Evolutionary conservation across 1,140 invertebrate genomes (phyloP).

Genomic region (Asbolus verrucosus): DNA sequence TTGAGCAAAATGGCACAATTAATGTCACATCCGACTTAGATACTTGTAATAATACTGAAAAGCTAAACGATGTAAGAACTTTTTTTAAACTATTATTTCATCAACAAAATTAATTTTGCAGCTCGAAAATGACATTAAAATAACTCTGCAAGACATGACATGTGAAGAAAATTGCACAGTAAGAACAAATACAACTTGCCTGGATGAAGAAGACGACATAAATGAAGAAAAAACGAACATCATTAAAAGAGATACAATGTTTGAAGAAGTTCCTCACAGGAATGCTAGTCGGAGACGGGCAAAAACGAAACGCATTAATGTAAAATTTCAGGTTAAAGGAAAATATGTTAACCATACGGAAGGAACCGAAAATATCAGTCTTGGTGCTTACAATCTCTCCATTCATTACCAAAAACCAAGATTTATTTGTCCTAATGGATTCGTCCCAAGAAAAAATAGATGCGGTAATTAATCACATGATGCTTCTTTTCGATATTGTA

Average conservation of each 20-base stretch:
- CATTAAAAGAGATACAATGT: slow-evolving; percentile 50
- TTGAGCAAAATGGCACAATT: slow-evolving; percentile 54
- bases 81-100: slow-evolving; percentile 17
- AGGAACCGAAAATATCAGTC: slow-evolving; percentile 27
- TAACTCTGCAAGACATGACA: slow-evolving; percentile 46
- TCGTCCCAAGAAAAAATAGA: slow-evolving; percentile 58
- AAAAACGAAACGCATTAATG: slow-evolving; percentile 54
- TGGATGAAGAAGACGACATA: slow-evolving; percentile 51
- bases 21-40: slow-evolving; percentile 48
- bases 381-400: slow-evolving; percentile 47
- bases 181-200: slow-evolving; percentile 62
- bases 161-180: slow-evolving; percentile 54
- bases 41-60: slow-evolving; percentile 52
- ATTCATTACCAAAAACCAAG: slow-evolving; percentile 50
- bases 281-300: slow-evolving; percentile 41
- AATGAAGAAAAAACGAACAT: slow-evolving; percentile 58
- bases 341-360: slow-evolving; percentile 44
- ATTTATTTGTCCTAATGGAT: slow-evolving; percentile 58
- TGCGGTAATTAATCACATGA: slow-evolving; percentile 56
- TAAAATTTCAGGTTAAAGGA: slow-evolving; percentile 56
- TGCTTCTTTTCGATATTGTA: slow-evolving; percentile 4
- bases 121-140: slow-evolving; percentile 55
- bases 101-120: slow-evolving; percentile 44
- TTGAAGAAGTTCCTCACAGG: slow-evolving; percentile 45
- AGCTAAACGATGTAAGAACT: slow-evolving; percentile 48